Conservation (phyloP, 2,113 vertebrate genomes). For the Pithys albifrons region DNA sequence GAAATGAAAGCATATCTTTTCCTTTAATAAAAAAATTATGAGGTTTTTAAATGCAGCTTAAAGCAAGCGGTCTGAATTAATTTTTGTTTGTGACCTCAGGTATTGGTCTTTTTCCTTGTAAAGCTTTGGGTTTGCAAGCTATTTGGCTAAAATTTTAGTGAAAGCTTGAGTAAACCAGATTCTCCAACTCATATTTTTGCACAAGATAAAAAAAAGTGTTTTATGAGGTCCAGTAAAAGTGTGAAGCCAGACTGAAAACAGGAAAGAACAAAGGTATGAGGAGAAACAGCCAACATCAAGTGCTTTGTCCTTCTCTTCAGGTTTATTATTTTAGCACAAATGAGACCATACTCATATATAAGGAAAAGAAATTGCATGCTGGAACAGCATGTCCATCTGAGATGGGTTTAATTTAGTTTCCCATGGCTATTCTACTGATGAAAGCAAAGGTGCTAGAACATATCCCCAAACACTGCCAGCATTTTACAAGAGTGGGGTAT, state of each 20-base stretch:
- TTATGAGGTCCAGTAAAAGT: background rate
- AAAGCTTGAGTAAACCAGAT: constrained; percentile 44
- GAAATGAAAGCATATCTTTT: constrained; percentile 49
- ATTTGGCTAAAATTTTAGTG: constrained; percentile 57
- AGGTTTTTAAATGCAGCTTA: constrained; percentile 61
- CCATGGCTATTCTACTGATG: background rate
- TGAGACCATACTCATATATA: background rate
- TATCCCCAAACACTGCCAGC: background rate
- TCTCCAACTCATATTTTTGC: constrained; percentile 15
- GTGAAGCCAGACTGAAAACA: background rate
- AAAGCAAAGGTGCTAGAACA: background rate
- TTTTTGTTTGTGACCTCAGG: constrained; percentile 54
- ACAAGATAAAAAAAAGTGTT: background rate
- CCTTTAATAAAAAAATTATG: constrained; percentile 66
- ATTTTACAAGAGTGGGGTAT: background rate
- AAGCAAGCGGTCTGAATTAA: constrained; percentile 72
- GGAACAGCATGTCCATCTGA: background rate
- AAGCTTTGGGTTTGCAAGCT: constrained; percentile 42
- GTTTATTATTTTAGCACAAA: background rate
- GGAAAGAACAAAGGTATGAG: background rate
- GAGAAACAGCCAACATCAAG: background rate
- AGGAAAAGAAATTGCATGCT: background rate
- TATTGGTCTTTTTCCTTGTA: constrained; percentile 52
- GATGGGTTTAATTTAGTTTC: background rate
- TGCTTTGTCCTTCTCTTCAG: background rate